A percentile compares a stretch with the other conserved stretches of the same genome.
phyloP scores from a whole-genome alignment of 37 sponge, comb jelly and placozoan species.

The Chondrilla cf. caribensis region DNA sequence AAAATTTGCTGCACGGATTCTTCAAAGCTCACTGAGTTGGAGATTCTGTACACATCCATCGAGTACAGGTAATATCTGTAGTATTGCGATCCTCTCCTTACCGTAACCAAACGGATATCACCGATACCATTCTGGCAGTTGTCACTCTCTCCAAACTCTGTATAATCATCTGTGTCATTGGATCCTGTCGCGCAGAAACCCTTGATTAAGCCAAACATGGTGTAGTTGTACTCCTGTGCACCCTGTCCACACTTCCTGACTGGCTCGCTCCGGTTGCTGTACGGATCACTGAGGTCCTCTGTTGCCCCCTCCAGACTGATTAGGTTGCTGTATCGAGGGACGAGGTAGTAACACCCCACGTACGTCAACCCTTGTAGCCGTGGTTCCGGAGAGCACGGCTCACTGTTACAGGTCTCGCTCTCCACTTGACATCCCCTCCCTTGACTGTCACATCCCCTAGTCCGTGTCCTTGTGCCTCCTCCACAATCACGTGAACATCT shows the following conservation, averaged over 20 bases:
- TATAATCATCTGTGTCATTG: conserved; percentile 32
- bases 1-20: not conserved
- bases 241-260: conserved; percentile 47
- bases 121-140: conserved; percentile 46
- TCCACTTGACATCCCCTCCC: conserved; percentile 12
- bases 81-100: too few species aligned
- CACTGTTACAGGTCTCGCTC: conserved; percentile 40
- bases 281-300: conserved; percentile 41
- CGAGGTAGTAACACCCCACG: conserved; percentile 40
- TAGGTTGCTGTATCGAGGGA: conserved; percentile 13
- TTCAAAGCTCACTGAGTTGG: not conserved
- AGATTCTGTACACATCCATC: conserved; percentile 16
- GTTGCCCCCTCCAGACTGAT: conserved; percentile 32
- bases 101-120: not conserved
- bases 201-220: conserved; percentile 25
- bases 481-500: conserved; percentile 41
- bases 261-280: conserved; percentile 33
- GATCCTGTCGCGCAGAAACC: conserved; percentile 64
- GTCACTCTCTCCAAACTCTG: not conserved
- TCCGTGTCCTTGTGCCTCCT: conserved; percentile 34
- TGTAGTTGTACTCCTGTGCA: conserved; percentile 23
- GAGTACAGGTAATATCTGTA: not conserved
- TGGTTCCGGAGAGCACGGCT: conserved; percentile 53
- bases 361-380: conserved; percentile 31
- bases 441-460: conserved; percentile 24